These are phyloP conservation scores for Thermophis baileyi DNA, from an alignment of 2,113 vertebrate species.

Conservation along the genomic window DNA sequence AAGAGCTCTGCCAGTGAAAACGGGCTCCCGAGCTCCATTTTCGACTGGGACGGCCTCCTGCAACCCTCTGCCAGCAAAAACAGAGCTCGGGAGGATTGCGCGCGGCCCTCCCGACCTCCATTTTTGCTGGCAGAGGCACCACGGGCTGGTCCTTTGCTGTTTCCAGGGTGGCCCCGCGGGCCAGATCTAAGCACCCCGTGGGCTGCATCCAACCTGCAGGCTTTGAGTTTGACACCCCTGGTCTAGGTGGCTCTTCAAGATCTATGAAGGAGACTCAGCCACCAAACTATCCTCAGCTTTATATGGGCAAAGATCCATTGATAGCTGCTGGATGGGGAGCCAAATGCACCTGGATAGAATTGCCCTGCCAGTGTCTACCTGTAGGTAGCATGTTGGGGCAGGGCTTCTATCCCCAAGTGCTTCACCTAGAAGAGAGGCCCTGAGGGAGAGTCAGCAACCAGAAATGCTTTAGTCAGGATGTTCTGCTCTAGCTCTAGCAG, in stretches of 20 bases:
- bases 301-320: background rate
- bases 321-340: background rate
- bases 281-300: background rate
- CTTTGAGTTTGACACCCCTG: no score
- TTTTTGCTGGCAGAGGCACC: no score
- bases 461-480: background rate
- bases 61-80: no score
- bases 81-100: no score
- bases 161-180: no score
- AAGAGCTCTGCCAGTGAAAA: no score
- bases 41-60: no score
- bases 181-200: no score
- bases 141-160: no score
- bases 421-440: background rate
- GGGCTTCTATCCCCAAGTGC: background rate
- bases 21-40: no score
- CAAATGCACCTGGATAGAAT: background rate
- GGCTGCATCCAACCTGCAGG: no score
- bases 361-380: background rate
- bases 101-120: no score
- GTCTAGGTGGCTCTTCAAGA: background rate
- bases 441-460: fast-evolving
- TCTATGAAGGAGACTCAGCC: background rate
- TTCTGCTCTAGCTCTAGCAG: background rate
- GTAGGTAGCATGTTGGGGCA: background rate